A percentile compares a stretch with the other conserved stretches of the same genome.
Conservation (phyloP, 2,113 vertebrate genomes). For the Hiodon alosoides region DNA sequence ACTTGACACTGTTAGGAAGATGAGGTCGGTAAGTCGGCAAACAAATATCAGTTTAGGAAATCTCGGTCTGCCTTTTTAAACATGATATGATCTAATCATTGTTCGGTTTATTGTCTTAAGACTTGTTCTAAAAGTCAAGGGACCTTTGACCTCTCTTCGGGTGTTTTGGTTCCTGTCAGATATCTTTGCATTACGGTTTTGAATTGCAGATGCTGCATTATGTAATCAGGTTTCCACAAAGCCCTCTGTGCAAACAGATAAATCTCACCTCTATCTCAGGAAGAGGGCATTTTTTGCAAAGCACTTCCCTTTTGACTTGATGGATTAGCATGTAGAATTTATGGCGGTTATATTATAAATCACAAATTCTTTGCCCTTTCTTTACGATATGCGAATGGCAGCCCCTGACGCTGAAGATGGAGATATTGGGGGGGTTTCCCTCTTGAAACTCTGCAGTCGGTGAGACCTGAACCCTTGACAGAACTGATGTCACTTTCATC, state of each 20-base stretch:
- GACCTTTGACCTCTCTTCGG: background rate
- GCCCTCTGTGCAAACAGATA: constrained; percentile 33
- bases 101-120: background rate
- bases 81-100: too few species aligned
- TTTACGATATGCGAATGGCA: background rate
- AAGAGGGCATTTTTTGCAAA: constrained; percentile 43
- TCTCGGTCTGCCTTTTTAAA: too few species aligned
- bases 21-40: too few species aligned
- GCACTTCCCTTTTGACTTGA: constrained; percentile 40
- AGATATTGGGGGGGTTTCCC: background rate
- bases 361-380: constrained; percentile 28
- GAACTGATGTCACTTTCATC: too few species aligned
- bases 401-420: background rate
- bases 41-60: too few species aligned
- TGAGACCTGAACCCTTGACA: too few species aligned
- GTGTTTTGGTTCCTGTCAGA: constrained; percentile 11
- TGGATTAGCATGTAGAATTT: constrained; percentile 54
- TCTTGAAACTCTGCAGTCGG: background rate
- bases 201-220: constrained; percentile 29
- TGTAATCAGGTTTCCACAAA: constrained; percentile 29
- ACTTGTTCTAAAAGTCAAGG: background rate
- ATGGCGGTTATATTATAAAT: constrained; percentile 52
- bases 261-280: constrained; percentile 39
- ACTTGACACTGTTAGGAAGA: too few species aligned
- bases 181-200: constrained; percentile 22